Percentiles rank a stretch among this genome's conserved stretches.
Conservation (phyloP, 2,888 invertebrate genomes). For the Neoitamus cyanurus region DNA sequence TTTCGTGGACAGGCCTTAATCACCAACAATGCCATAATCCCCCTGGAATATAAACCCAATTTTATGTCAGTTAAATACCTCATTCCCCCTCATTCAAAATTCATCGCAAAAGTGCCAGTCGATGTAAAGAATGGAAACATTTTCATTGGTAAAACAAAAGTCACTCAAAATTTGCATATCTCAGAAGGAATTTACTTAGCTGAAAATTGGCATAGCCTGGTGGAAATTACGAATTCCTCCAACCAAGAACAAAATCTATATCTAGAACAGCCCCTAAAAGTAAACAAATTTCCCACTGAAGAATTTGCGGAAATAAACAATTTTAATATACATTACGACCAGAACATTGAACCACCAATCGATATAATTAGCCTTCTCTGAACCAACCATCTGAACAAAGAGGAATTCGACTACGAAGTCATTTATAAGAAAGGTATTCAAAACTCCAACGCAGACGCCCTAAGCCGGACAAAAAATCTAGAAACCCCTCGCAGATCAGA, state of each 20-base stretch:
- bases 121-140: neutral
- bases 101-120: neutral
- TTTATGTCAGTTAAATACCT: neutral
- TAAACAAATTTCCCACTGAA: neutral
- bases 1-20: too few relatives aligned
- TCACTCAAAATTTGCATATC: too few relatives aligned
- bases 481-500: too few relatives aligned
- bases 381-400: neutral
- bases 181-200: too few relatives aligned
- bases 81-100: neutral
- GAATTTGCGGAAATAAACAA: neutral
- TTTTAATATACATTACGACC: too few relatives aligned
- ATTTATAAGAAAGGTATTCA: too few relatives aligned
- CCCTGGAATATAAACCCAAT: constrained; percentile 7
- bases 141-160: neutral
- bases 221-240: neutral
- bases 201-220: neutral
- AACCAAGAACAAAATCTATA: neutral
- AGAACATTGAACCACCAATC: neutral
- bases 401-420: too few relatives aligned
- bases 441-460: too few relatives aligned
- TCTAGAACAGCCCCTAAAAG: constrained; percentile 22
- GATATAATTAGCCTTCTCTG: neutral
- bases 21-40: neutral
- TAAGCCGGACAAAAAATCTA: too few relatives aligned